Evolutionary conservation across 1,140 invertebrate species (phyloP).

Genomic region (Heliconius congener): DNA sequence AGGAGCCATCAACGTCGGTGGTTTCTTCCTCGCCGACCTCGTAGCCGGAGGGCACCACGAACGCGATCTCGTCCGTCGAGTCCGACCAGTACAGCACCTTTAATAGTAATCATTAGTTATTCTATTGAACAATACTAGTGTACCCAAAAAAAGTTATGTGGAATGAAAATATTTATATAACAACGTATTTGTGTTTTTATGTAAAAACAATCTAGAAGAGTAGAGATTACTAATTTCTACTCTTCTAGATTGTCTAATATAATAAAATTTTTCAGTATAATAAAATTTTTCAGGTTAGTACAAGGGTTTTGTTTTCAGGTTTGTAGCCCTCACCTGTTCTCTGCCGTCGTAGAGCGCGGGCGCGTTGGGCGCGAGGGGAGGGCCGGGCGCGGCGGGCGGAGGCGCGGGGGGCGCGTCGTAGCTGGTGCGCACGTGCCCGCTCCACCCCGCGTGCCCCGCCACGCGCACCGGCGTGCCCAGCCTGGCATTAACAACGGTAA

Average conservation of each 20-base stretch:
- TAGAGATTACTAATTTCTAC: too few relatives aligned
- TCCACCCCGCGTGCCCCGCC: conserved; percentile 93
- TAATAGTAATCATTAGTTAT: background rate
- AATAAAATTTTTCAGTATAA: too few relatives aligned
- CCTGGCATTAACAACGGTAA: conserved; percentile 61
- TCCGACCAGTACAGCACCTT: conserved; percentile 97
- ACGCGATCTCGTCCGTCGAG: conserved; percentile 95
- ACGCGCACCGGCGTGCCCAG: conserved; percentile 94
- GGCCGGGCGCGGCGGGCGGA: conserved; percentile 58
- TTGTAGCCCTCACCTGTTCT: conserved; percentile 61
- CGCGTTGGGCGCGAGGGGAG: conserved; percentile 77
- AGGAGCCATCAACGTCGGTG: conserved; percentile 76
- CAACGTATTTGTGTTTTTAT: too few relatives aligned
- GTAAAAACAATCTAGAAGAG: too few relatives aligned
- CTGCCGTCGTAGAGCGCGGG: conserved; percentile 84
- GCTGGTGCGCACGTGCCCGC: conserved; percentile 91
- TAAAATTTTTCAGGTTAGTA: too few relatives aligned
- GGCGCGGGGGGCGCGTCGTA: conserved; percentile 77
- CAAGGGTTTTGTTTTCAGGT: too few relatives aligned
- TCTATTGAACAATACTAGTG: background rate
- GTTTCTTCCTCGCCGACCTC: conserved; percentile 57
- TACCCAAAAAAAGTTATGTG: too few relatives aligned
- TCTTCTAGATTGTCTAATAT: too few relatives aligned
- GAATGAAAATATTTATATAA: too few relatives aligned
- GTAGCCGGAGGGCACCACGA: conserved; percentile 92